phyloP scores from a whole-genome alignment of 1,140 invertebrate genomes.

The Drosophila littoralis region DNA sequence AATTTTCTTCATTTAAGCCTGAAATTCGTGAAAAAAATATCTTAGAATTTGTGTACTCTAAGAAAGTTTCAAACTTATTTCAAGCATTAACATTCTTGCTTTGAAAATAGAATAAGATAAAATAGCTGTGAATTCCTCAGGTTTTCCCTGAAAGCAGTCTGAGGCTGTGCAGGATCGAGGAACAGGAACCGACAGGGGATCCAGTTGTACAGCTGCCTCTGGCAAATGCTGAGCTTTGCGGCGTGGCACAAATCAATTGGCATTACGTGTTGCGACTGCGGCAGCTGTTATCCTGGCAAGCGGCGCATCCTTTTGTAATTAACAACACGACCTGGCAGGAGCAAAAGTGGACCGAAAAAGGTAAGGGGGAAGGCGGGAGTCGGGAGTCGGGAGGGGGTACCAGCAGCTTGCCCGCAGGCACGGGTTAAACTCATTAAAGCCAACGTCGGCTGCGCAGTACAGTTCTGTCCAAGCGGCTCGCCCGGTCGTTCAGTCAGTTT shows the following conservation, averaged over 20 bases:
- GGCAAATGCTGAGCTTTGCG: slow-evolving; percentile 27
- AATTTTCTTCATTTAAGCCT: too few species aligned
- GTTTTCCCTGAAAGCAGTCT: not conserved
- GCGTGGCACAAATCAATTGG: slow-evolving; percentile 62
- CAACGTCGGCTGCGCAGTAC: slow-evolving; percentile 56
- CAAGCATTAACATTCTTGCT: too few species aligned
- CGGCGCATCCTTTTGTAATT: slow-evolving; percentile 76
- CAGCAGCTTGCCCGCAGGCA: slow-evolving; percentile 53
- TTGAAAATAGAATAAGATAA: too few species aligned
- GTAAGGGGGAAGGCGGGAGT: not conserved
- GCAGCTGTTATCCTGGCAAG: slow-evolving; percentile 69
- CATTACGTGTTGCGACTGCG: slow-evolving; percentile 42
- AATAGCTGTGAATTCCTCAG: too few species aligned
- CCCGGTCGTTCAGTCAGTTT: slow-evolving; percentile 29
- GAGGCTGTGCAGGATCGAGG: slow-evolving; percentile 19
- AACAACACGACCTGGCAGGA: slow-evolving; percentile 29
- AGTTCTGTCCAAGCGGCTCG: slow-evolving; percentile 35
- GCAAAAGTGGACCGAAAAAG: not conserved
- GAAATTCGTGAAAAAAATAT: too few species aligned
- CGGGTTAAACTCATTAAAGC: slow-evolving; percentile 75
- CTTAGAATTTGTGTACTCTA: too few species aligned
- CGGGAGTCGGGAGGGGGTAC: slow-evolving; percentile 8
- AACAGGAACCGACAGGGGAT: not conserved
- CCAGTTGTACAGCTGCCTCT: slow-evolving; percentile 41
- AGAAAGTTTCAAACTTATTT: too few species aligned